Evolutionary conservation across 2,113 vertebrate species (phyloP).

Genomic region (Phylloscopus trochiloides): DNA sequence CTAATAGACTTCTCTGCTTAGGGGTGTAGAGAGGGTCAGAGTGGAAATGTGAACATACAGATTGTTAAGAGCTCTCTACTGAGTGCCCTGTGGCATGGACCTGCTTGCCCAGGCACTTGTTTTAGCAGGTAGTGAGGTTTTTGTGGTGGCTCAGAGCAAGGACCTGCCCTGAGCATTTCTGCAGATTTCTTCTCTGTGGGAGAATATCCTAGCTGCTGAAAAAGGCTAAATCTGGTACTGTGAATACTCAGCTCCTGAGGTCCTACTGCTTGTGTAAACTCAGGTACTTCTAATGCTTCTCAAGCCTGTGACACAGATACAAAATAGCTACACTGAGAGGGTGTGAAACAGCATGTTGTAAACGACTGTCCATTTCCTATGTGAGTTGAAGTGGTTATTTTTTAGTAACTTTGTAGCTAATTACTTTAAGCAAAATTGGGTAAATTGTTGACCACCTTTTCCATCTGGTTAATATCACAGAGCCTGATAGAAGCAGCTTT

Average conservation of each 20-base stretch:
- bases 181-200: background rate
- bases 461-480: background rate
- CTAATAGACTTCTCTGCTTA: background rate
- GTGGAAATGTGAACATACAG: background rate
- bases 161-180: background rate
- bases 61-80: background rate
- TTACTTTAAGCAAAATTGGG: background rate
- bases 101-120: background rate
- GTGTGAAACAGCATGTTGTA: background rate
- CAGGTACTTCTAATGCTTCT: background rate
- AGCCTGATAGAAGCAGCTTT: background rate
- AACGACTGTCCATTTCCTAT: background rate
- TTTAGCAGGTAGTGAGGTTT: background rate
- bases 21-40: background rate
- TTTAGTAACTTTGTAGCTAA: background rate
- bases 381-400: background rate
- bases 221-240: background rate
- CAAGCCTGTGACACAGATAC: background rate
- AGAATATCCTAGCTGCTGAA: background rate
- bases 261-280: background rate
- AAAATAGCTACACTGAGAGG: background rate
- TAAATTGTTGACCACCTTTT: background rate
- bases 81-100: accelerated
- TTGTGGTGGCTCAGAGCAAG: background rate
- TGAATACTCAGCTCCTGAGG: background rate